A percentile compares a stretch with the other conserved stretches of the same genome.
Conservation (phyloP, 2,888 invertebrate genomes). For the Schizotus pectinicornis region DNA sequence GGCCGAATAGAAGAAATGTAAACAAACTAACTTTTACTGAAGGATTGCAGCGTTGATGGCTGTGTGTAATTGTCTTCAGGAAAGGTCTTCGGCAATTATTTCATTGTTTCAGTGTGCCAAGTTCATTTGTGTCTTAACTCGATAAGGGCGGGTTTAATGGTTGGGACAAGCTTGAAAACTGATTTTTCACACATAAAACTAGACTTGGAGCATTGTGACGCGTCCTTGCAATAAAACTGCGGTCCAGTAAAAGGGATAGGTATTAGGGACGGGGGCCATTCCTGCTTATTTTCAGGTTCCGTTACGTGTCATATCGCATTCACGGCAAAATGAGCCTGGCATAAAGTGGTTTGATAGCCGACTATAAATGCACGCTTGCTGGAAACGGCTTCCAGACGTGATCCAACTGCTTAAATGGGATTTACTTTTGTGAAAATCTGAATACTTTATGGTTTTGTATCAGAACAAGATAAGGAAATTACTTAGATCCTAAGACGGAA, state of each 20-base stretch:
- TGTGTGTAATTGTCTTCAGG: too few species aligned
- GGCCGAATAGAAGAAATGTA: too few species aligned
- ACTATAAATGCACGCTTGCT: constrained; percentile 40
- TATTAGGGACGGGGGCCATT: constrained; percentile 7
- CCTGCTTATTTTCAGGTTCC: constrained; percentile 28
- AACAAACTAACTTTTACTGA: too few species aligned
- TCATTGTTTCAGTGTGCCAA: too few species aligned
- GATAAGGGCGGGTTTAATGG: too few species aligned
- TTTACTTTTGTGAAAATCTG: constrained; percentile 24
- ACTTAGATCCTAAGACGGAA: neutral
- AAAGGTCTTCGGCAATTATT: too few species aligned
- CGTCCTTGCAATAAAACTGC: constrained; percentile 5
- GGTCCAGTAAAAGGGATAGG: constrained; percentile 12
- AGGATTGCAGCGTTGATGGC: too few species aligned
- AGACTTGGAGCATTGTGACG: neutral
- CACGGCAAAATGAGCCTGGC: constrained; percentile 37
- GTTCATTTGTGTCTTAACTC: too few species aligned
- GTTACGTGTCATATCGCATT: constrained; percentile 41
- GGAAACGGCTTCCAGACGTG: constrained; percentile 41
- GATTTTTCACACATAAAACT: neutral
- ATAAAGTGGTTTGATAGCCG: constrained; percentile 41
- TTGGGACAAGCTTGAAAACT: neutral
- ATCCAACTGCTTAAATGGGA: constrained; percentile 38
- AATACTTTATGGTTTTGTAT: constrained; percentile 25
- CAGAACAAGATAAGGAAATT: constrained; percentile 16